Conservation (phyloP, 2,113 vertebrate species). For the Anoplopoma fimbria region DNA sequence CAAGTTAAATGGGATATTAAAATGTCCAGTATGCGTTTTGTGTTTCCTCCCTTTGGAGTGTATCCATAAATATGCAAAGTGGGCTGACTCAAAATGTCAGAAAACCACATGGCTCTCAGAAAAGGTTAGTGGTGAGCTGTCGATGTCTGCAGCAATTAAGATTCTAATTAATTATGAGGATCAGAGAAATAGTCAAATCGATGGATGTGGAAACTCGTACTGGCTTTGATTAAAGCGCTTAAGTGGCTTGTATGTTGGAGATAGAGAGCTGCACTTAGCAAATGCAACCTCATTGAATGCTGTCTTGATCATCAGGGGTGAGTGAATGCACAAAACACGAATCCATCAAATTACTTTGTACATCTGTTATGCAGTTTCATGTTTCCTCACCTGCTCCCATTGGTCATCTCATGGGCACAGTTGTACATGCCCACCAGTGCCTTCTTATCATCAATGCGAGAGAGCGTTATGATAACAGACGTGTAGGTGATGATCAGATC, state of each 20-base stretch:
- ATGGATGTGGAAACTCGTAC: not conserved
- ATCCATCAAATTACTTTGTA: not conserved
- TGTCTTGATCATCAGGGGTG: not conserved
- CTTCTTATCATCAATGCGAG: constrained; percentile 92
- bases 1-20: constrained; percentile 34
- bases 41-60: not conserved
- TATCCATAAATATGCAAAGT: constrained; percentile 38
- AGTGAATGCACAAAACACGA: not conserved
- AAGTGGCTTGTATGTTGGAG: not conserved
- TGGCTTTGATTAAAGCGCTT: not conserved
- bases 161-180: constrained; percentile 3
- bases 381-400: constrained; percentile 86
- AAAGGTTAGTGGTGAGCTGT: too few species aligned
- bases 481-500: constrained; percentile 93
- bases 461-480: constrained; percentile 90
- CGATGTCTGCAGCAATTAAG: constrained; percentile 24
- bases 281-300: not conserved
- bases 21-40: constrained; percentile 22
- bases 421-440: constrained; percentile 91
- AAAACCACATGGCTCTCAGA: not conserved
- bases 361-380: not conserved
- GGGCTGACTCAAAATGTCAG: constrained; percentile 34
- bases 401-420: constrained; percentile 92
- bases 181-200: not conserved
- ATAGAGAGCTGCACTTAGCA: not conserved